Percentiles rank a stretch among this genome's conserved stretches.
Conservation (phyloP, 2,113 vertebrate species). For the Myotis yumanensis region DNA sequence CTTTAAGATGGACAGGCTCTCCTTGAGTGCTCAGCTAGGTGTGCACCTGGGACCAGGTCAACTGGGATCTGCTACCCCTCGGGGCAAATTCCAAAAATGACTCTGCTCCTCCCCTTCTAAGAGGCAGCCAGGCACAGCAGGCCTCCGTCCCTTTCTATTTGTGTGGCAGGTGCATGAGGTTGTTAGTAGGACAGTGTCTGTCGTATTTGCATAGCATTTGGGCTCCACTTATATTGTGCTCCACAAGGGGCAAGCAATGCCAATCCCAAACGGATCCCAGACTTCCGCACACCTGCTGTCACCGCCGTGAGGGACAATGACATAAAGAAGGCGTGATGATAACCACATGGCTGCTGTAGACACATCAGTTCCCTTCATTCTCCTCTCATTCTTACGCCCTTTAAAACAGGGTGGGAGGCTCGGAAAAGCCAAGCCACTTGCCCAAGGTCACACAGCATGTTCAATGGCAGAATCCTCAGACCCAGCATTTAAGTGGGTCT, state of each 20-base stretch:
- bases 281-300: neutral
- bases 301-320: neutral
- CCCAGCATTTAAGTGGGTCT: neutral
- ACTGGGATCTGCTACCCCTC: neutral
- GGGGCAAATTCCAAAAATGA: neutral
- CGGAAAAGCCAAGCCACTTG: constrained; percentile 5
- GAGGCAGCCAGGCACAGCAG: neutral
- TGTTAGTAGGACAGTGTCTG: neutral
- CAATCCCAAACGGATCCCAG: neutral
- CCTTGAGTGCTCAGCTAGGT: neutral
- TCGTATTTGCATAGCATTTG: neutral
- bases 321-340: neutral
- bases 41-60: neutral
- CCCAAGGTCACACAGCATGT: neutral
- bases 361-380: neutral
- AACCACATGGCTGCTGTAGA: neutral
- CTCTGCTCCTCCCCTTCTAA: neutral
- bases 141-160: neutral
- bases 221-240: neutral
- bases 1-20: neutral
- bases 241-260: neutral
- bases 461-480: neutral
- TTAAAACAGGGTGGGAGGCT: neutral
- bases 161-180: neutral
- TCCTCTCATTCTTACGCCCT: neutral